Conservation (phyloP, 1,140 invertebrate species). For the Tribolium castaneum region DNA sequence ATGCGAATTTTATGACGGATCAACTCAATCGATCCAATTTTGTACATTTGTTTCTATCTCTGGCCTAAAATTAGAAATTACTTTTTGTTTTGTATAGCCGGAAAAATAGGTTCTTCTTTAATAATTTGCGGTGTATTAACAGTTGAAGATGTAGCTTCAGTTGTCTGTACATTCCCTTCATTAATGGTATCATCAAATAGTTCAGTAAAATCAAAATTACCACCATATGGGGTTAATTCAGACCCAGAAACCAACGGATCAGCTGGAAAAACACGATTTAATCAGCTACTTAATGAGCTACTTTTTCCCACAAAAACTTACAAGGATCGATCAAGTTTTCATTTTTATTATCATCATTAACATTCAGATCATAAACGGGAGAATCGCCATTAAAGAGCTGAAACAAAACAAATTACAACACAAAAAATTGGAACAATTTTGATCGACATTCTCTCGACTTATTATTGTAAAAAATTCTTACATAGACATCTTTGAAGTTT, state of each 20-base stretch:
- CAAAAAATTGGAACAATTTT: not conserved
- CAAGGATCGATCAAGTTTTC: conserved; percentile 9
- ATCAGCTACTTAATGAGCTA: too few species aligned
- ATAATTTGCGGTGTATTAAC: conserved; percentile 53
- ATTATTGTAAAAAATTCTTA: conserved; percentile 23
- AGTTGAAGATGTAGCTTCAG: not conserved
- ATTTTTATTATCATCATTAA: conserved; percentile 16
- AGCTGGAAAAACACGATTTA: conserved; percentile 11
- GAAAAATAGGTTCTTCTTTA: conserved; percentile 47
- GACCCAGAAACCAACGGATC: conserved; percentile 52
- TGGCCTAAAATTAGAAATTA: not conserved
- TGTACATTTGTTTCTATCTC: not conserved
- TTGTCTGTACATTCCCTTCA: conserved; percentile 18
- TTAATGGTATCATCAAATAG: conserved; percentile 54
- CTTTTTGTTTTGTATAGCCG: conserved; percentile 13
- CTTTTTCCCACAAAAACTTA: not conserved
- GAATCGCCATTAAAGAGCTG: conserved; percentile 47
- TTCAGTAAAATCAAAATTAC: conserved; percentile 53
- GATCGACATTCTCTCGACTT: not conserved
- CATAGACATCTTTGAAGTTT: conserved; percentile 21
- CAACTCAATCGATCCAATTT: not conserved
- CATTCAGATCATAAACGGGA: conserved; percentile 40
- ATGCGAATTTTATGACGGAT: not conserved
- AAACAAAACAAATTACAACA: conserved; percentile 32
- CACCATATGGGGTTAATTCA: conserved; percentile 46